phyloP scores from a whole-genome alignment of 2,113 vertebrate genomes.

The Piprites chloris region DNA sequence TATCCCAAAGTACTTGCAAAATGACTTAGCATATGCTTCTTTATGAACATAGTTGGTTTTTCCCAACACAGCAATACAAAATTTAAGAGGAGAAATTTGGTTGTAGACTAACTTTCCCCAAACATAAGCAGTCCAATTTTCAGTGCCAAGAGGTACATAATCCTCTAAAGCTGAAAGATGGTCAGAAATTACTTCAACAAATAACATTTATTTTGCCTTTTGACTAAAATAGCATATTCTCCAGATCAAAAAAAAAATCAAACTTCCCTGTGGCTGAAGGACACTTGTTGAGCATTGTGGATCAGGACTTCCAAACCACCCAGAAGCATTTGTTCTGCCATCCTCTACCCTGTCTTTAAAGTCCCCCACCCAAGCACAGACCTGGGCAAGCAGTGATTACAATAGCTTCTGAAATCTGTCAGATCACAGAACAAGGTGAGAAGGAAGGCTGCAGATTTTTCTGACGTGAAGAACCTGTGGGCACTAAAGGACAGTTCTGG shows the following conservation, averaged over 20 bases:
- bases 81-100: background rate
- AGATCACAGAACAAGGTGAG: background rate
- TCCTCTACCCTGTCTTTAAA: background rate
- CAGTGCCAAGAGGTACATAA: background rate
- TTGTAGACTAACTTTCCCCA: background rate
- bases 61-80: background rate
- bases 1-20: background rate
- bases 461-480: background rate
- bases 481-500: background rate
- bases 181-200: background rate
- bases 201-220: background rate
- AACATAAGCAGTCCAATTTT: background rate
- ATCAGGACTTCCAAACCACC: background rate
- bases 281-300: background rate
- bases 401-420: slow-evolving; percentile 8
- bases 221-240: background rate
- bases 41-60: background rate
- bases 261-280: background rate
- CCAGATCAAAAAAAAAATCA: background rate
- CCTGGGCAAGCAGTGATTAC: background rate
- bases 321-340: background rate
- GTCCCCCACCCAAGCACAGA: background rate
- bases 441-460: background rate
- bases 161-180: background rate
- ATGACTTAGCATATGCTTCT: background rate